A percentile compares a stretch with the other conserved stretches of the same genome.
These are phyloP conservation scores for Benitochromis conjunctus DNA, from an alignment of 2,113 vertebrate genomes.

Conservation along the genomic window DNA sequence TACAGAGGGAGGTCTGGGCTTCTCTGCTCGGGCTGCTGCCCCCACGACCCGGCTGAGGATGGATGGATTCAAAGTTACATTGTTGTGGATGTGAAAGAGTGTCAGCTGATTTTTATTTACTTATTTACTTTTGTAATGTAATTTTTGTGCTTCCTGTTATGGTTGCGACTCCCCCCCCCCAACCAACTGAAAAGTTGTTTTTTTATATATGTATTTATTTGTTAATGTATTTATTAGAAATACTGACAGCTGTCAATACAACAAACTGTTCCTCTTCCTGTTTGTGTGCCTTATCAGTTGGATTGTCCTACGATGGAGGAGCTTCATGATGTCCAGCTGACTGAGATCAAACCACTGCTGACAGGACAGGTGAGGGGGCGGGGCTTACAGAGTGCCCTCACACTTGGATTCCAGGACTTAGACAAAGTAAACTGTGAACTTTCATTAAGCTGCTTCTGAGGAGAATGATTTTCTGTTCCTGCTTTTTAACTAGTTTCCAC, in stretches of 20 bases:
- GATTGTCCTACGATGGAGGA: slow-evolving; percentile 81
- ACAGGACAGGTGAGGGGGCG: slow-evolving; percentile 83
- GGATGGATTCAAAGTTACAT: not conserved
- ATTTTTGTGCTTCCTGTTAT: not conserved
- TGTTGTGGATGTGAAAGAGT: not conserved
- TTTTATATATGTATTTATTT: not conserved
- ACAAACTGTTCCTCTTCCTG: not conserved
- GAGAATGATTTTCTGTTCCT: not conserved
- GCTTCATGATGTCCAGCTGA: slow-evolving; percentile 92
- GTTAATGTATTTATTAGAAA: not conserved
- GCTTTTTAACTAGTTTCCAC: not conserved
- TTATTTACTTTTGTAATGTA: too few species aligned
- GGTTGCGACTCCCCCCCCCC: not conserved
- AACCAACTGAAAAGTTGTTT: not conserved
- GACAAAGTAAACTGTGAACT: not conserved
- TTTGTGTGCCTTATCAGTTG: not conserved
- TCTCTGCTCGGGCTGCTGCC: too few species aligned
- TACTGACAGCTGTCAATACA: not conserved
- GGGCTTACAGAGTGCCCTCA: not conserved
- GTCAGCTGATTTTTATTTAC: not conserved
- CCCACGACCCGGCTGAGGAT: too few species aligned
- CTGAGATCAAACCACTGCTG: slow-evolving; percentile 93
- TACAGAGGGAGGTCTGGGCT: too few species aligned
- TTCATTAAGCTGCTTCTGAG: not conserved
- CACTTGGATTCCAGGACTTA: not conserved